Evolutionary conservation across 2,888 invertebrate genomes (phyloP), one percentile per base, ranked within the genome.

Genomic region (Scelioninae gen. 1): DNA sequence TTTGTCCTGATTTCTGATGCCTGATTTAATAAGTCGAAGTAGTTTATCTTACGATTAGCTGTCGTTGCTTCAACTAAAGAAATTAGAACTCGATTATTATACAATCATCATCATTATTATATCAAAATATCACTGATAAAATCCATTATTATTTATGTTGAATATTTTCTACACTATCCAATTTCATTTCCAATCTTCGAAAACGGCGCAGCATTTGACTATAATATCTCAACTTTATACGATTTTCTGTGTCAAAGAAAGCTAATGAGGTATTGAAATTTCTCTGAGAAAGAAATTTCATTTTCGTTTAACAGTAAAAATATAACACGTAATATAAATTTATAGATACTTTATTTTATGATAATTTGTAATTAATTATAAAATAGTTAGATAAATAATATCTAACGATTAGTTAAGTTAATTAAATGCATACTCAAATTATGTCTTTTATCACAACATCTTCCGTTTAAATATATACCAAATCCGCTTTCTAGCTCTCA

Each of bases 21-120:
- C 40, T 32, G 31, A 56, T 60, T 65, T 55, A 75, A 66, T 58
- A 66, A 47, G 47, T 49, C 47, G 51, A 75, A 75, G 43, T 60
- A 40, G 66, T 60, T 76, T 76, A 66, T n/a, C 60, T 4, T 16
- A 34, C 38, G 40, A 63, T 66, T 63, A 55, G 3, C 32, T 49
- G 11, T 56, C 38, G 9, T 43, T 68, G 11, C 29, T 45, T 34
- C 40, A 23, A 34, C 29, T 29, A 38, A n/a, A 40, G 32, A 45
- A 68, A 69, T 58, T 38, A 34, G 45, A 49, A 29, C 2, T 56
- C 56, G 29, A 31, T 56, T 49, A 47, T 55, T 15, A 45, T 55
- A 32, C 10, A 68, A 56, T 34, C 34, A 34, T 34, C 49, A 47
- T 58, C 32, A 69, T 10, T 15, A 56, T 56, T 15, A 29, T 34